Base-by-base conservation (phyloP, 2,797 vertebrate genomes). In the Threskiornis aethiopicus region DNA sequence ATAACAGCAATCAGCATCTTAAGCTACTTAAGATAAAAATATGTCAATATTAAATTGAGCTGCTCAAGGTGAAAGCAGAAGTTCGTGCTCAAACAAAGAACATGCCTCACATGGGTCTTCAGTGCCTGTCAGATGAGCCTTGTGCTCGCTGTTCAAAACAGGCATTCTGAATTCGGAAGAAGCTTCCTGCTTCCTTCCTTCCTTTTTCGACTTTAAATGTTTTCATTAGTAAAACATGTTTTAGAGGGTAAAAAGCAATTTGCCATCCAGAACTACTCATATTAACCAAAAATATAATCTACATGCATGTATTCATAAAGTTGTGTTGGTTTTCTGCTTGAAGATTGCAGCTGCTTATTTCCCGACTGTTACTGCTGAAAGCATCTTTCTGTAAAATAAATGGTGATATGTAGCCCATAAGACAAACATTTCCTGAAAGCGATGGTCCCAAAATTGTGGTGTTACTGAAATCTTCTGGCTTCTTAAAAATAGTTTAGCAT, bases 51-150 rank as follows among this genome's bases (percentile, higher is more conserved):
- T 19, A 66, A 65, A 9, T 37, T 57, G 10, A 47, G 11, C 49
- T 83, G 26, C 8, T 33, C n/a, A 16, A 72, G 5, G 8, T 37
- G 25, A 61, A 52, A 65, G 5, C 28, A 62, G 22, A 54, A 54
- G 19, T 11, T 69, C 0, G 0, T 35, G 25, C 20, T 29, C 5
- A 49, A 37, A 28, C 5, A 33, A 1, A 0, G 9, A 41, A 1
- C 0, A 0, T 9, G 15, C 10, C 11, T 77, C 22, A 15, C 4
- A 4, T 17, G 7, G 4, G 1, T 58, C 9, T 26, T 39, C 31
- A 29, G 29, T 18, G 17, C 6, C 19, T 58, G 5, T 25, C 41
- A 37, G 24, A 8, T 9, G 1, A 39, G 11, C 20, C 15, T 67
- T 73, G 20, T 9, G 3, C 17, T 84, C 1, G 0, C 5, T 54